phyloP scores from a whole-genome alignment of 1,140 invertebrate species.

The Latrodectus geometricus region DNA sequence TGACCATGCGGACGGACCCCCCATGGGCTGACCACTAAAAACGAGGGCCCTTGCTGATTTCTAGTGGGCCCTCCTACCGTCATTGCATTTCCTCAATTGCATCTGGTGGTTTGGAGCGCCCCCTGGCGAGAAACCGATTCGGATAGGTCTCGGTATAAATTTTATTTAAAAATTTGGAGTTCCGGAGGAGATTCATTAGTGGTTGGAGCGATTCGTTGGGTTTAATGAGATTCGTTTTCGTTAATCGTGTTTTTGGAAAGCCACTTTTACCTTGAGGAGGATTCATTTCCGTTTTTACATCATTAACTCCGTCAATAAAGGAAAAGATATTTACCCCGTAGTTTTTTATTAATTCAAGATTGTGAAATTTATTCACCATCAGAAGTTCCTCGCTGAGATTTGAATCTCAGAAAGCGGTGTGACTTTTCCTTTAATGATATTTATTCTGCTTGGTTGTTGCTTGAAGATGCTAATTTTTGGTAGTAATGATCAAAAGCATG shows the following conservation, averaged over 20 bases:
- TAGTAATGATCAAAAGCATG: no score
- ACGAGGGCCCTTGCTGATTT: slow-evolving; percentile 61
- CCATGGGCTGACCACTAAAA: slow-evolving; percentile 59
- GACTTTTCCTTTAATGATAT: no score
- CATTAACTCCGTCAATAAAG: no score
- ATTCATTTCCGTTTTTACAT: slow-evolving; percentile 14
- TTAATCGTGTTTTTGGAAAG: slow-evolving; percentile 12
- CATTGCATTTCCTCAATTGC: slow-evolving; percentile 59
- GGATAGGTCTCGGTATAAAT: slow-evolving; percentile 51
- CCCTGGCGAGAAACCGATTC: slow-evolving; percentile 31
- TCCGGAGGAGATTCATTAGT: slow-evolving; percentile 25
- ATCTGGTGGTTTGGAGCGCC: slow-evolving; percentile 29
- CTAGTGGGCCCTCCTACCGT: slow-evolving; percentile 55
- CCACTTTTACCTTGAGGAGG: not conserved
- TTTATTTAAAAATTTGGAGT: slow-evolving; percentile 58
- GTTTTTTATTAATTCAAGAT: no score
- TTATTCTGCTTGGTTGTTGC: no score
- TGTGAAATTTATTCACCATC: no score
- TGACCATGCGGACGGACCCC: slow-evolving; percentile 58
- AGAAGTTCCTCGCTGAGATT: no score
- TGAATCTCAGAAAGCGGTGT: no score
- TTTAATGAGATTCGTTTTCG: slow-evolving; percentile 39
- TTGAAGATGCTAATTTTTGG: no score
- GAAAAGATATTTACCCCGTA: no score
- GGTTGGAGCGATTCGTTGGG: slow-evolving; percentile 4